Percentiles rank a stretch among this genome's conserved stretches.
Conservation (phyloP, 2,797 vertebrate species). For the Salarias fasciatus region DNA sequence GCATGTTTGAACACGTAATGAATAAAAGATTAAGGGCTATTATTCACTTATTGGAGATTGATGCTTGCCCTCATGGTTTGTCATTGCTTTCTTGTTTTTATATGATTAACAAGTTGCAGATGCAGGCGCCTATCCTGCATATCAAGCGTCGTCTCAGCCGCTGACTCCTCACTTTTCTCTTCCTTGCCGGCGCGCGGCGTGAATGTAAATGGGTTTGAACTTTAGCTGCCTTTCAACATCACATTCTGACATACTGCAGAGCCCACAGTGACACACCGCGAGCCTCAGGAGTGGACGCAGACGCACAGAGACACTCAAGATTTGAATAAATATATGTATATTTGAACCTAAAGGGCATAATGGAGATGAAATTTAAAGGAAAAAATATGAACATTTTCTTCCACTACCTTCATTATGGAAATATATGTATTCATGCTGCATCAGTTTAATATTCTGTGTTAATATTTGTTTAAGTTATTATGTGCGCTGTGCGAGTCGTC, state of each 20-base stretch:
- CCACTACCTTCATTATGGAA: no score
- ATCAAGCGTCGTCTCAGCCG: constrained; percentile 57
- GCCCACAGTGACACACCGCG: constrained; percentile 6
- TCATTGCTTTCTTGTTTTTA: constrained; percentile 65
- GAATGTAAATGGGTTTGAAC: constrained; percentile 75
- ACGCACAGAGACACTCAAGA: no score
- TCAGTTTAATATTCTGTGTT: no score
- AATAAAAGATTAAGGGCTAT: constrained; percentile 53
- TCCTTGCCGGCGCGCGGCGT: constrained; percentile 37
- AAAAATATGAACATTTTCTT: no score
- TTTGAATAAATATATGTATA: no score
- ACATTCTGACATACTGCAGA: constrained; percentile 43
- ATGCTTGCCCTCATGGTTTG: constrained; percentile 60
- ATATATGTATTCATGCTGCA: no score
- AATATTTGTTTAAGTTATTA: no score
- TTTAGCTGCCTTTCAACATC: constrained; percentile 50
- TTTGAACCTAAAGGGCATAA: no score
- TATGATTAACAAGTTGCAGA: constrained; percentile 77
- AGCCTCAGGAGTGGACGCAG: not conserved
- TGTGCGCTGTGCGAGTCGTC: no score
- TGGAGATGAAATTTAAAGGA: no score
- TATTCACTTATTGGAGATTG: constrained; percentile 48
- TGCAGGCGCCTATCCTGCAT: constrained; percentile 67
- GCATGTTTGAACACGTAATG: constrained; percentile 38
- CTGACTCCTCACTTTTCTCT: constrained; percentile 73